Evolutionary conservation across 2,113 vertebrate species (phyloP).

Genomic region (Mesitornis unicolor): DNA sequence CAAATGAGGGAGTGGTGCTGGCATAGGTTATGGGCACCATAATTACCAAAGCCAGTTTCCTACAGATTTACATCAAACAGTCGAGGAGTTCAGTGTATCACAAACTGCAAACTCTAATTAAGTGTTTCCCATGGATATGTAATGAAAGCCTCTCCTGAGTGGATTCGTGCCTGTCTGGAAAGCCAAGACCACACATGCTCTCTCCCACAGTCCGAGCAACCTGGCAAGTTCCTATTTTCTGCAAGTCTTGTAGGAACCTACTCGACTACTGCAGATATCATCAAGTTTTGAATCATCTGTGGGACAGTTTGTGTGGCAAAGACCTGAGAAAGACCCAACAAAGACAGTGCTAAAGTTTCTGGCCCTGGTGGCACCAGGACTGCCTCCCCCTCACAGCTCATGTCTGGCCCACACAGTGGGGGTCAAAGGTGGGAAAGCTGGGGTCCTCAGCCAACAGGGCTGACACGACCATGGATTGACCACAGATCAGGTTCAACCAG

Average conservation of each 20-base stretch:
- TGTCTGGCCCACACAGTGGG: too few species aligned
- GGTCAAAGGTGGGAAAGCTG: too few species aligned
- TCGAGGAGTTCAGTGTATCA: not conserved
- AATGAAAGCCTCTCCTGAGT: not conserved
- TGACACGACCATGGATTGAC: too few species aligned
- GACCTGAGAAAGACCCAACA: too few species aligned
- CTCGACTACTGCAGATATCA: not conserved
- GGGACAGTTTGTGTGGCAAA: not conserved
- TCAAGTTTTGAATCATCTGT: not conserved
- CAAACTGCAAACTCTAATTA: conserved; percentile 10
- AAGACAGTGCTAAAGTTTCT: too few species aligned
- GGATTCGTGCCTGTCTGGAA: not conserved
- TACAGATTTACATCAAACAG: conserved; percentile 53
- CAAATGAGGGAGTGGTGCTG: conserved; percentile 62
- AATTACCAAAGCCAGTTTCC: conserved; percentile 49
- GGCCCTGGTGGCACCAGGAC: too few species aligned
- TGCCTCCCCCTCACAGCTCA: too few species aligned
- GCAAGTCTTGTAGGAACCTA: not conserved
- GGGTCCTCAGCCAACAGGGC: too few species aligned
- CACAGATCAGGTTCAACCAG: too few species aligned
- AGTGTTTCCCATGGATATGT: conserved; percentile 20
- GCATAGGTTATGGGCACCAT: not conserved
- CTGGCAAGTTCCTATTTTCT: not conserved
- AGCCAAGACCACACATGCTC: conserved; percentile 34
- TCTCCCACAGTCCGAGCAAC: not conserved